phyloP scores from a whole-genome alignment of 2,888 invertebrate genomes.

The Drosophila ustulata region DNA sequence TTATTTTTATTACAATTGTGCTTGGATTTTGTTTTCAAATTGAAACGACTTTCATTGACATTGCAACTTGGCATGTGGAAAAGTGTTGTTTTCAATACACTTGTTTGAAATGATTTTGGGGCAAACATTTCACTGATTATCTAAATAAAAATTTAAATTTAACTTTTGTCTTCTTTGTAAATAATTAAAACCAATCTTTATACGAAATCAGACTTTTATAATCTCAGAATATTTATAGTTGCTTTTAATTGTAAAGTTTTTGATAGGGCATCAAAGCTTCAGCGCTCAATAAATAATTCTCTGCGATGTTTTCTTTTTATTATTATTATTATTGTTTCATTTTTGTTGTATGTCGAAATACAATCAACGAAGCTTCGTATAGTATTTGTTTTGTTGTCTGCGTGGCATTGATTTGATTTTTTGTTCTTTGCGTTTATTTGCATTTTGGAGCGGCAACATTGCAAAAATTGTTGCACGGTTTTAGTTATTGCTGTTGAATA shows the following conservation, averaged over 20 bases:
- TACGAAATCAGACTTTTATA: no score
- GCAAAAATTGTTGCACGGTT: constrained; percentile 48
- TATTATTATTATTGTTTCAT: constrained; percentile 9
- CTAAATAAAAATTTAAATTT: neutral
- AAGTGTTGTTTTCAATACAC: neutral
- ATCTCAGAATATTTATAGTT: no score
- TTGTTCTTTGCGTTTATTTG: constrained; percentile 29
- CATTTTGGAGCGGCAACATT: constrained; percentile 34
- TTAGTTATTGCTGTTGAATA: constrained; percentile 45
- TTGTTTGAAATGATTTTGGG: neutral
- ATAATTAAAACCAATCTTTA: no score
- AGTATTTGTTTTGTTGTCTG: constrained; percentile 30
- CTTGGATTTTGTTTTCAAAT: constrained; percentile 22
- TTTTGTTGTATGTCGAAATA: constrained; percentile 26
- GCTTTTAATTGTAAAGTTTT: neutral
- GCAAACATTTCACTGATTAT: neutral
- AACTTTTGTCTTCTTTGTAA: no score
- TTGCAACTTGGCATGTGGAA: constrained; percentile 21
- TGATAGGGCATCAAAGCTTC: neutral
- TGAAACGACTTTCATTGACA: neutral
- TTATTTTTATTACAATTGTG: constrained; percentile 4
- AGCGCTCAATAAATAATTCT: neutral
- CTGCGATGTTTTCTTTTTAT: constrained; percentile 1
- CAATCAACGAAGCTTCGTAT: constrained; percentile 60
- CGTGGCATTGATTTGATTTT: constrained; percentile 59